A percentile compares a stretch with the other conserved stretches of the same genome.
Conservation (phyloP, 2,888 invertebrate species). For the Galeopsomyia nigrocyanea region DNA sequence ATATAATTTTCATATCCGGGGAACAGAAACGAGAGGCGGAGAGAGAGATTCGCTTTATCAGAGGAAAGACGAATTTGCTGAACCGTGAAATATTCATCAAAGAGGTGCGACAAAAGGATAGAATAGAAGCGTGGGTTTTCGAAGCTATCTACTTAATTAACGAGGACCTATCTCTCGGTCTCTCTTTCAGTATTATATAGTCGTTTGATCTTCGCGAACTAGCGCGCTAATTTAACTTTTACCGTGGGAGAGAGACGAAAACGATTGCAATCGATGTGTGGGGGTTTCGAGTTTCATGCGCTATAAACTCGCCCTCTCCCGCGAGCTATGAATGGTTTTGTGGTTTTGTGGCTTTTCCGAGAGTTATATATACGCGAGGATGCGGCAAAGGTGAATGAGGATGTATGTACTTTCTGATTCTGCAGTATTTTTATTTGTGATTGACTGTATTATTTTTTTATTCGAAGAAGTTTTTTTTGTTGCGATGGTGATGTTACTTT, state of each 20-base stretch:
- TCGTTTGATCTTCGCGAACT: neutral
- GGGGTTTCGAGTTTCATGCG: neutral
- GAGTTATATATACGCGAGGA: neutral
- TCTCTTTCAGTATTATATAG: no score
- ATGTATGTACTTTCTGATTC: neutral
- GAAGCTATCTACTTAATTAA: conserved; percentile 46
- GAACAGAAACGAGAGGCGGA: no score
- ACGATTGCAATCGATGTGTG: conserved; percentile 26
- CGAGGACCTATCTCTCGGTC: conserved; percentile 5
- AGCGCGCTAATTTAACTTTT: conserved; percentile 34
- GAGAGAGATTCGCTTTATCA: no score
- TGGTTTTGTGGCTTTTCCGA: conserved; percentile 11
- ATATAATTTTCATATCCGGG: no score
- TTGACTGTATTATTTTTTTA: no score
- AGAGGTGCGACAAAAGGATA: no score
- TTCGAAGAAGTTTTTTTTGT: no score
- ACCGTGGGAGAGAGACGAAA: conserved; percentile 12
- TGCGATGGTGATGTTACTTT: no score
- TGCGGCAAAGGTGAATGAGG: neutral
- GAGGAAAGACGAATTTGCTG: no score
- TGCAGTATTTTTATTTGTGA: no score
- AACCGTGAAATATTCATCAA: no score
- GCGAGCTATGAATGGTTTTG: neutral
- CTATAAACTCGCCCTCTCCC: no score
- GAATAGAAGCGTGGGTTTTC: neutral